These are phyloP conservation scores for Galaxea fascicularis DNA, from an alignment of 92 coral and sea anemone species.

Conservation along the genomic window DNA sequence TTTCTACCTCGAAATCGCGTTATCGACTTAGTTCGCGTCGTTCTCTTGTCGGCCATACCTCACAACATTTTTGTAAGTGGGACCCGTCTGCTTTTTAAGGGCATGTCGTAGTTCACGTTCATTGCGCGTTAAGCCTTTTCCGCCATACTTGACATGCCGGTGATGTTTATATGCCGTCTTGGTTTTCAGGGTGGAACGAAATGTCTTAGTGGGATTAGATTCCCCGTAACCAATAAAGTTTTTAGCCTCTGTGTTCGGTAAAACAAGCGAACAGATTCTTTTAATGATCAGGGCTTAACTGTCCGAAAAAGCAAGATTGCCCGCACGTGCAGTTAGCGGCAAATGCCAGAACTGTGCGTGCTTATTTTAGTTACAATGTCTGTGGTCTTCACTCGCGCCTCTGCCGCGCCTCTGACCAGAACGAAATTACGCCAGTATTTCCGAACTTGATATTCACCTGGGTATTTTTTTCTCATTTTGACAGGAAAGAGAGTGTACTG, in stretches of 20 bases:
- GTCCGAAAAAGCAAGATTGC: not conserved
- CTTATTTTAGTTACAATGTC: not conserved
- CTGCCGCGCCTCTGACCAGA: too few species aligned
- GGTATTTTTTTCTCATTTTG: not conserved
- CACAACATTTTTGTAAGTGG: not conserved
- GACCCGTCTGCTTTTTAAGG: not conserved
- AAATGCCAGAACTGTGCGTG: not conserved
- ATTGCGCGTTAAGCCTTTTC: not conserved
- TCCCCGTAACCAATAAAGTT: slow-evolving; percentile 26
- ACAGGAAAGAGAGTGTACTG: not conserved
- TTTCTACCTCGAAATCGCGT: not conserved
- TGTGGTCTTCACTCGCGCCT: too few species aligned
- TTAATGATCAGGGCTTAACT: not conserved
- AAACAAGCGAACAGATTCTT: not conserved
- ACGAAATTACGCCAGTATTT: too few species aligned
- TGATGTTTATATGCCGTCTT: slow-evolving; percentile 28
- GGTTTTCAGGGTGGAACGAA: slow-evolving; percentile 44
- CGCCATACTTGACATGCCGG: slow-evolving; percentile 42
- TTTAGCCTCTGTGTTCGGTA: not conserved
- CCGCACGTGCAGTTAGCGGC: slow-evolving; percentile 32
- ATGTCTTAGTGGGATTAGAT: slow-evolving; percentile 22
- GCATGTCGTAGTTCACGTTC: slow-evolving; percentile 45
- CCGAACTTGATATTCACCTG: not conserved
- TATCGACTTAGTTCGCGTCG: not conserved
- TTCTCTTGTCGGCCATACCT: too few species aligned